Percentiles rank a stretch among this genome's conserved stretches.
These are phyloP conservation scores for Danio tinwini DNA, from an alignment of 2,797 vertebrate species.

Conservation along the genomic window DNA sequence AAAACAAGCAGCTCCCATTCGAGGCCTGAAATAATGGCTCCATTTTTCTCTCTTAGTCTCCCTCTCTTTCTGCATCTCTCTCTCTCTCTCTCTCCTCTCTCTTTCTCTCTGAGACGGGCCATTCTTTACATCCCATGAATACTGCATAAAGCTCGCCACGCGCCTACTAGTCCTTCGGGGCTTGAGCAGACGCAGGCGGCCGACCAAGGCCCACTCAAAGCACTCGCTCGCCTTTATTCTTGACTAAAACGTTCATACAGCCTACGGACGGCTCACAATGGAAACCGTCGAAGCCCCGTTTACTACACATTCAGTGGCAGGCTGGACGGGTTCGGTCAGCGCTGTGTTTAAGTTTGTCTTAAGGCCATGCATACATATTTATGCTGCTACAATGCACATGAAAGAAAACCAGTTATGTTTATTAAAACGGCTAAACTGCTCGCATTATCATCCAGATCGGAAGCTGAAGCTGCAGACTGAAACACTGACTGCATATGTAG, in stretches of 20 bases:
- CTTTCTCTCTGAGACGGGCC: slow-evolving; percentile 66
- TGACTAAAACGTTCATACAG: slow-evolving; percentile 61
- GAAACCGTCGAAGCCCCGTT: background rate
- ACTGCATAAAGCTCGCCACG: slow-evolving; percentile 73
- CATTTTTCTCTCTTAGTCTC: slow-evolving; percentile 73
- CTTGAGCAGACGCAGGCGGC: slow-evolving; percentile 29
- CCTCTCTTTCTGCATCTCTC: slow-evolving; percentile 70
- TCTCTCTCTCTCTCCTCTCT: slow-evolving; percentile 69
- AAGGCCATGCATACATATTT: slow-evolving; percentile 34
- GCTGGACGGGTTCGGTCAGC: background rate
- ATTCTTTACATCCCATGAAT: slow-evolving; percentile 73
- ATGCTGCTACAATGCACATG: slow-evolving; percentile 20
- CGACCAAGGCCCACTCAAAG: slow-evolving; percentile 62
- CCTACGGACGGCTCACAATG: slow-evolving; percentile 14
- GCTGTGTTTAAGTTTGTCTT: slow-evolving; percentile 20
- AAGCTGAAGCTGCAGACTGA: background rate
- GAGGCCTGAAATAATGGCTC: slow-evolving; percentile 71
- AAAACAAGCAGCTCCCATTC: slow-evolving; percentile 72
- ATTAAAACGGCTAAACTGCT: slow-evolving; percentile 34
- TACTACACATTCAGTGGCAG: background rate
- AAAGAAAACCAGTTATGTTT: background rate
- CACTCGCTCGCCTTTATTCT: slow-evolving; percentile 69
- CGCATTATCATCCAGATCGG: slow-evolving; percentile 13
- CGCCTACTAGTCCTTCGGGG: slow-evolving; percentile 59
- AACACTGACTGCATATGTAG: background rate